Evolutionary conservation across 2,888 invertebrate genomes (phyloP), one percentile per base, ranked within the genome.

Genomic region (Dicycla oo): DNA sequence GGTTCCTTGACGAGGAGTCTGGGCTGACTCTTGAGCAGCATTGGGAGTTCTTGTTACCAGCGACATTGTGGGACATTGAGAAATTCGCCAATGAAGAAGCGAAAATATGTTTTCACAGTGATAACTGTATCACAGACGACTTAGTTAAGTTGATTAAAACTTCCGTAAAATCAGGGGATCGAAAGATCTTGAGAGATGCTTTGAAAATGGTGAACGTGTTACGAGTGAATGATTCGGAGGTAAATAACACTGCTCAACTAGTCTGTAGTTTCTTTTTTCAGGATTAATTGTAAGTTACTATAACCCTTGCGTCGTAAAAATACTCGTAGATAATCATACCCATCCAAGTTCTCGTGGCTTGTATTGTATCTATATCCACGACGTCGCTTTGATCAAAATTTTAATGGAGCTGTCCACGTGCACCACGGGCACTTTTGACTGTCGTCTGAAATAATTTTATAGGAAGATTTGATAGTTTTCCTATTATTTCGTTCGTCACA

Each of bases 31-130:
- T 95, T 43, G 82, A 92, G 11, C 89, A 95, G 47, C 93, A 93
- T 43, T 94, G 93, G 92, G 94, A 95, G 34, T 69, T 93, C 4
- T 75, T 92, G 4, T 75, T 94, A 26, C 93, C 95, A 1, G 88
- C 91, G 38, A 88, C 86, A 4, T 64, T 94, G 26, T 96, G 95
- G 94, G 96, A 96, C 81, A 91, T 88, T 51, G 93, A 94, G 23
- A 93, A 89, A 71, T 93, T 93, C 79, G 86, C 90, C 1, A 94
- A 87, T 23, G 90, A 93, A 23, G 94, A 94, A 88, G 89, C 84
- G n/a, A 92, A 92, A 84, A 89, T 91, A 62, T 94, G 94, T 75
- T 95, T 94, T 58, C 78, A 85, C 13, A 91, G 80, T 73, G 82
- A 81, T 2, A 95, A 95, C 73, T 91, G 88, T 54, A 86, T 95